phyloP scores from a whole-genome alignment of 64 coral and sea anemone species.

The Platygyra sinensis region DNA sequence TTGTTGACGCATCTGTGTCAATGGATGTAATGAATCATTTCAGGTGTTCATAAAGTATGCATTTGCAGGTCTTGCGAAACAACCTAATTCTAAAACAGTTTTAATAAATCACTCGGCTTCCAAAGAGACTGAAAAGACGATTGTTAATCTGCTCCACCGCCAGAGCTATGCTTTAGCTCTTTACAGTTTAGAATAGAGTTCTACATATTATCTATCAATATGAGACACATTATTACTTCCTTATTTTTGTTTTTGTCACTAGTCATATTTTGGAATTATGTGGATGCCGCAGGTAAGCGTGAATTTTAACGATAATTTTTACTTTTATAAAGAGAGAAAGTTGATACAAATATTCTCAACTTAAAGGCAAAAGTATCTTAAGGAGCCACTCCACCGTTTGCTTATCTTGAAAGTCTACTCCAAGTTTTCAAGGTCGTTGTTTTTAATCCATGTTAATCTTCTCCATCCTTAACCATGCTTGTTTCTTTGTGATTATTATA shows the following conservation, averaged over 20 bases:
- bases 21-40: neutral
- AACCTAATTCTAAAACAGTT: too few species aligned
- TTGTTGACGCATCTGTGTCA: slow-evolving; percentile 17
- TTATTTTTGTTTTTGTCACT: slow-evolving; percentile 1
- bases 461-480: too few species aligned
- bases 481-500: too few species aligned
- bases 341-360: too few species aligned
- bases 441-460: too few species aligned
- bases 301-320: neutral
- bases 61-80: neutral
- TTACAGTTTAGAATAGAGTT: neutral
- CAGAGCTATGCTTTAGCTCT: neutral
- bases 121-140: neutral
- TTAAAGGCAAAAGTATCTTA: too few species aligned
- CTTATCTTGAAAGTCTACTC: too few species aligned
- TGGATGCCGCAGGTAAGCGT: neutral
- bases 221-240: neutral
- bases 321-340: too few species aligned
- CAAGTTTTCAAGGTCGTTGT: too few species aligned
- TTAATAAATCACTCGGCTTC: neutral
- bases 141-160: neutral
- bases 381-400: too few species aligned
- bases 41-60: slow-evolving; percentile 21
- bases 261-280: slow-evolving; percentile 1
- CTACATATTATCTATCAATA: neutral